Percentiles rank a stretch among this genome's conserved stretches.
Conservation (phyloP, 30 jellyfish, hydroid and myxozoan genomes). For the Chrysaora quinquecirrha region DNA sequence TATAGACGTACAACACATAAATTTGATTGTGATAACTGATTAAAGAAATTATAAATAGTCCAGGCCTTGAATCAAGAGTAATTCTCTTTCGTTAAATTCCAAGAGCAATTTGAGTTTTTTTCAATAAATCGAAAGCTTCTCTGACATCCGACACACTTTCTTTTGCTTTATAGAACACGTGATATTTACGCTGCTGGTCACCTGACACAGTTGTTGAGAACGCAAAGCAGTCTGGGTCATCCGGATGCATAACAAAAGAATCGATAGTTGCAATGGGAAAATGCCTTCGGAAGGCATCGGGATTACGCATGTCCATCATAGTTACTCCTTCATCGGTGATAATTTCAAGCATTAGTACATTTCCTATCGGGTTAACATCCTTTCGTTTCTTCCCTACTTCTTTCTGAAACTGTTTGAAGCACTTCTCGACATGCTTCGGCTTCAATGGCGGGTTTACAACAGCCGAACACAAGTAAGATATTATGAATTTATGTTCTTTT, state of each 20-base stretch:
- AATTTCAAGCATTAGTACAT: conserved; percentile 46
- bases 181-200: conserved; percentile 77
- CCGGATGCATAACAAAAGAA: conserved; percentile 75
- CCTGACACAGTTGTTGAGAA: conserved; percentile 86
- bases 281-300: conserved; percentile 64
- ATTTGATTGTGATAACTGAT: no score
- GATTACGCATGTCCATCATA: conserved; percentile 77
- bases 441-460: conserved; percentile 88
- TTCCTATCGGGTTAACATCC: conserved; percentile 68
- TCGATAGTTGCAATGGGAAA: conserved; percentile 81
- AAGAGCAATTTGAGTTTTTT: conserved; percentile 15
- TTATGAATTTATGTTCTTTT: conserved; percentile 45
- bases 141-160: conserved; percentile 28
- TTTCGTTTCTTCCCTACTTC: conserved; percentile 77
- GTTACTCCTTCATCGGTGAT: conserved; percentile 68
- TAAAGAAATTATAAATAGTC: background rate
- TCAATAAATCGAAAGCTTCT: conserved; percentile 56
- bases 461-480: conserved; percentile 87
- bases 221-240: conserved; percentile 90
- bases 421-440: conserved; percentile 85
- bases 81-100: conserved; percentile 2
- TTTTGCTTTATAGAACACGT: conserved; percentile 65
- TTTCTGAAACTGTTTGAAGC: conserved; percentile 82
- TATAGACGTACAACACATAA: no score
- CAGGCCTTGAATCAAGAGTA: background rate